Percentiles rank a stretch among this genome's conserved stretches.
Conservation (phyloP, 1,140 invertebrate species). For the Fopius arisanus region DNA sequence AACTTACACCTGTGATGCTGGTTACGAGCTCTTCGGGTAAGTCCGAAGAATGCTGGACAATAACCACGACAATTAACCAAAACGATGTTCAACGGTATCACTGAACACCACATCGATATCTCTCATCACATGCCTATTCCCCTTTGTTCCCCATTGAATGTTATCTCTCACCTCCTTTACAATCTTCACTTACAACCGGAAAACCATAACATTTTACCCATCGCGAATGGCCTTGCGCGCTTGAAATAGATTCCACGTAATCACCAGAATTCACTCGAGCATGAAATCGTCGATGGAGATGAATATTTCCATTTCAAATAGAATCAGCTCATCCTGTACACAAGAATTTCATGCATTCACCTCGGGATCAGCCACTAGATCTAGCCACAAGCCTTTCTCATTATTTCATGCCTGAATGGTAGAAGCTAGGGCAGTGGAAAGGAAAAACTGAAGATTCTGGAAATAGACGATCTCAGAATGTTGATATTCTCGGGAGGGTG, state of each 20-base stretch:
- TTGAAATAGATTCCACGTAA: slow-evolving; percentile 1
- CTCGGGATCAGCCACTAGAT: no score
- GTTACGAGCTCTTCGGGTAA: slow-evolving; percentile 77
- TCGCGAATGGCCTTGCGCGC: not conserved
- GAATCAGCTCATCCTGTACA: not conserved
- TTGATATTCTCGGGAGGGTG: no score
- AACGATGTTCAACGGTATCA: slow-evolving; percentile 10
- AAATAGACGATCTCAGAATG: no score
- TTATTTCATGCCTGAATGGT: no score
- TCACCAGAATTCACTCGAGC: slow-evolving; percentile 5
- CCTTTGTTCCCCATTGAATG: not conserved
- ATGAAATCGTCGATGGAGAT: not conserved
- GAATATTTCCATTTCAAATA: not conserved
- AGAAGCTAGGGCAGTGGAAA: no score
- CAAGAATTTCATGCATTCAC: no score
- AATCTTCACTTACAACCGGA: not conserved
- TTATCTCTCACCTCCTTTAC: not conserved
- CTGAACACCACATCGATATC: not conserved
- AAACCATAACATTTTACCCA: not conserved
- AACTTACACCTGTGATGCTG: slow-evolving; percentile 83
- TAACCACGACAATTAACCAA: slow-evolving; percentile 28
- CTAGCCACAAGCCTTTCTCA: not conserved
- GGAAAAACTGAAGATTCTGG: not conserved
- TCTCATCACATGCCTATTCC: not conserved
- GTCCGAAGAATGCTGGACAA: slow-evolving; percentile 55